Base-by-base conservation (phyloP, 2,888 invertebrate genomes). In the Argynnis bischoffii region DNA sequence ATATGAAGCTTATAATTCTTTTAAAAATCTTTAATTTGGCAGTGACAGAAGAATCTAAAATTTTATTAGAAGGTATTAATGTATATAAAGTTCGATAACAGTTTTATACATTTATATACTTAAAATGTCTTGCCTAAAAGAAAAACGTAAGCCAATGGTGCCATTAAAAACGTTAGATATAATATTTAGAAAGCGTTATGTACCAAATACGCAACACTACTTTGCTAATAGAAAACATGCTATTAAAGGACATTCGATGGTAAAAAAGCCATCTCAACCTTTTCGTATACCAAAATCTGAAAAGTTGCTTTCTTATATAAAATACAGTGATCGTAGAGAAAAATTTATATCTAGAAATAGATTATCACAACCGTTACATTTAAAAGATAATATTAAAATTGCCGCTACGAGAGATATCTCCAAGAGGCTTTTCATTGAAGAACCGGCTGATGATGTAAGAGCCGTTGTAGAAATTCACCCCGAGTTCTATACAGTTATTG, bases 391-490 rank as follows among this genome's bases (percentile, higher is more conserved):
- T 73, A 76, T 89, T 67, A 86, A 78, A 72, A 84, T 90, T 65
- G 89, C 90, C n/a, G 87, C 89, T 14, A 86, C 87, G 1, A 84
- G 89, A 74, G 94, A 94, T 77, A 83, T 95, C 73, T 88, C 95
- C 46, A 88, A 93, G 72, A 85, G 95, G 67, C 86, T 95, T 56
- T 94, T 91, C 66, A 89, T 95, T 31, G 86, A 93, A 79, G 93
- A 94, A 74, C 90, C 93, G n/a, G 84, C 87, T 46, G 91, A 94
- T 75, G 90, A 90, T 70, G 92, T 94, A 41, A 91, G 93, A 73
- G 94, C 94, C 1, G 94, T 95, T 60, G 89, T 94, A 16, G 95
- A 95, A 82, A 91, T 95, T 51, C 95, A 95, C 79, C 94, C 95
- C 0, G 93, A 94, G 72, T 95, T 95, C 81, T 95, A 94, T 79